Conservation (phyloP, 2,113 vertebrate species). For the Petaurus breviceps region DNA sequence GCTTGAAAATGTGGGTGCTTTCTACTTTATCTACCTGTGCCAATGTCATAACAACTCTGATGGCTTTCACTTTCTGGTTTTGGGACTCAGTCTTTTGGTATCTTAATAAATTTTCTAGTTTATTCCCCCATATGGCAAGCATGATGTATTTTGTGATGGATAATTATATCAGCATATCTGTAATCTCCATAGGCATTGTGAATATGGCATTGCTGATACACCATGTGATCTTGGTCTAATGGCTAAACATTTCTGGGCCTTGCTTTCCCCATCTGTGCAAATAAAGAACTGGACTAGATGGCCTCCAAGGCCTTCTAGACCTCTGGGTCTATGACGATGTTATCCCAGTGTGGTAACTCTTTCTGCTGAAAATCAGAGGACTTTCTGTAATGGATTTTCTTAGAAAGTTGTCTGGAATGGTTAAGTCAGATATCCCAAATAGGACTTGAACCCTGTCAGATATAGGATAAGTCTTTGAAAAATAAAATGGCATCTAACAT, state of each 20-base stretch:
- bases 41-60: too few species aligned
- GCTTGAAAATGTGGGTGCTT: too few species aligned
- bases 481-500: constrained; percentile 47
- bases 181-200: too few species aligned
- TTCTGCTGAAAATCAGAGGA: background rate
- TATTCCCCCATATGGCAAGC: too few species aligned
- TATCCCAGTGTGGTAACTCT: background rate
- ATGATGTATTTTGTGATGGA: too few species aligned
- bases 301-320: background rate
- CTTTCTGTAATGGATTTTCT: background rate
- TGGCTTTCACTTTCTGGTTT: too few species aligned
- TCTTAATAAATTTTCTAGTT: too few species aligned
- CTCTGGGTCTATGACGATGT: background rate
- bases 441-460: constrained; percentile 19
- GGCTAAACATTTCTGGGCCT: background rate
- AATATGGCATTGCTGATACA: too few species aligned
- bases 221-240: background rate
- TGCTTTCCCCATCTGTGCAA: background rate
- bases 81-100: too few species aligned
- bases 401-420: background rate
- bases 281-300: background rate
- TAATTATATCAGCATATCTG: too few species aligned
- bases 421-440: background rate
- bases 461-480: constrained; percentile 29
- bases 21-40: too few species aligned